These are phyloP conservation scores for Heloderma charlesbogerti DNA, from an alignment of 2,113 vertebrate species.

Conservation along the genomic window DNA sequence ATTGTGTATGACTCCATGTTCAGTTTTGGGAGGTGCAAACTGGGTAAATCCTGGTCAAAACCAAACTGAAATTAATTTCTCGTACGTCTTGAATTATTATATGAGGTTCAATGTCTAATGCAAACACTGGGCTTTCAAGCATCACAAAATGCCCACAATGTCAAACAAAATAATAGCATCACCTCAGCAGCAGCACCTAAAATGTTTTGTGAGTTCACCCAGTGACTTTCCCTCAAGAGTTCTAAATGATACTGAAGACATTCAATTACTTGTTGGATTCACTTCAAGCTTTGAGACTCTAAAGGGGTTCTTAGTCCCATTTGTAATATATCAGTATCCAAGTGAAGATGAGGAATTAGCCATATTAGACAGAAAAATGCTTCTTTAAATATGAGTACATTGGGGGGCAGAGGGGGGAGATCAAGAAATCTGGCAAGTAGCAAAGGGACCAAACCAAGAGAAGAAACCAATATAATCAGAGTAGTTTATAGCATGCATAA, in stretches of 20 bases:
- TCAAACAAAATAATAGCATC: background rate
- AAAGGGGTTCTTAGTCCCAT: background rate
- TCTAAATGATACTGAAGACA: background rate
- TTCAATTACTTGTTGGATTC: background rate
- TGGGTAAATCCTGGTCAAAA: too few species aligned
- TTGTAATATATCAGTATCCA: background rate
- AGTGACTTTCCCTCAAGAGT: background rate
- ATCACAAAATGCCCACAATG: too few species aligned
- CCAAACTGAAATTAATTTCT: too few species aligned
- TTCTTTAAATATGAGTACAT: background rate
- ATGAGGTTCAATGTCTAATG: background rate
- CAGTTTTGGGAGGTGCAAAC: too few species aligned
- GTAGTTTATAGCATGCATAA: background rate
- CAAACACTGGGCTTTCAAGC: background rate
- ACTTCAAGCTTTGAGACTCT: background rate
- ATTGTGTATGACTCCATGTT: too few species aligned
- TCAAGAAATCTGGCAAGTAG: background rate
- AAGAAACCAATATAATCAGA: constrained; percentile 1
- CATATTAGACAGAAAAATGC: background rate
- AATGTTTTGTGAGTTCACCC: background rate
- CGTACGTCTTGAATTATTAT: too few species aligned
- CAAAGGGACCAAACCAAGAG: background rate
- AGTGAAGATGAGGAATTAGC: accelerated
- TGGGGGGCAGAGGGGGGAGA: too few species aligned
- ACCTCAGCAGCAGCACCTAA: background rate